Evolutionary conservation across 2,113 vertebrate species (phyloP).

Genomic region (Amazona guildingii): DNA sequence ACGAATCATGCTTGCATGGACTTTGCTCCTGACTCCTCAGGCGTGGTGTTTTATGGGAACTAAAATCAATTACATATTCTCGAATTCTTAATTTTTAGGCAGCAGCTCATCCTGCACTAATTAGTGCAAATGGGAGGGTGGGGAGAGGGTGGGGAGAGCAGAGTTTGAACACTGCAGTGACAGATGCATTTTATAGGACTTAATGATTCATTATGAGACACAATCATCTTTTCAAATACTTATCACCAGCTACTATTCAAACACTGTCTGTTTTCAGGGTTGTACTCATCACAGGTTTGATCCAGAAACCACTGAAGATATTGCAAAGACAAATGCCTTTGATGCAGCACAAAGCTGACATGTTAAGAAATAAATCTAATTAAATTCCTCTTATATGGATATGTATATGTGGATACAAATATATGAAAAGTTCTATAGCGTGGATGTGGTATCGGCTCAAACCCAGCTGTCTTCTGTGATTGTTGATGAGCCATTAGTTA

Average conservation of each 20-base stretch:
- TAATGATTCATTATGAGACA: conserved; percentile 26
- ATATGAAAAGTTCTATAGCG: background rate
- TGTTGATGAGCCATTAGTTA: background rate
- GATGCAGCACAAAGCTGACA: background rate
- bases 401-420: background rate
- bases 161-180: conserved; percentile 12
- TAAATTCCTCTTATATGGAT: background rate
- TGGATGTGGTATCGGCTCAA: background rate
- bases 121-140: conserved; percentile 2
- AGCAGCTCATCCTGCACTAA: conserved; percentile 18
- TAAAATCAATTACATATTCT: background rate
- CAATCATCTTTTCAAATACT: conserved; percentile 12
- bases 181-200: conserved; percentile 33
- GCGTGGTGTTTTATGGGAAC: background rate
- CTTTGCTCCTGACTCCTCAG: background rate
- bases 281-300: background rate
- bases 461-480: background rate
- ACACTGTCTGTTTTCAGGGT: background rate
- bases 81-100: background rate
- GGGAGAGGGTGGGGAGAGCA: background rate
- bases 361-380: background rate
- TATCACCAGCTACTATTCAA: background rate
- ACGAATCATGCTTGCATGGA: accelerated
- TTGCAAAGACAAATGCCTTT: background rate
- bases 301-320: background rate